Percentiles rank a stretch among this genome's conserved stretches.
phyloP scores from a whole-genome alignment of 1,140 invertebrate genomes.

The Hesperophylax magnus region DNA sequence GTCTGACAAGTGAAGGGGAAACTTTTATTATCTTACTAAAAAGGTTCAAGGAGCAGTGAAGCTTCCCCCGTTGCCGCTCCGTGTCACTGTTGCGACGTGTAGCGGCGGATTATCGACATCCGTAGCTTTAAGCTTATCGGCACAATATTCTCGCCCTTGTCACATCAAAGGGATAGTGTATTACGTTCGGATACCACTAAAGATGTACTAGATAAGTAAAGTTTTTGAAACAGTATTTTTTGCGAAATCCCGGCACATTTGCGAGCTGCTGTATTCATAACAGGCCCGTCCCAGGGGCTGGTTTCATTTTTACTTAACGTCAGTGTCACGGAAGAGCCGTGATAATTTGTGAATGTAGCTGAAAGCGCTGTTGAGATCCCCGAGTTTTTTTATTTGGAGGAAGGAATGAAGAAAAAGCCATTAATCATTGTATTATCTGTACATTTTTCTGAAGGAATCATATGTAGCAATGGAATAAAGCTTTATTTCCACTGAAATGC shows the following conservation, averaged over 20 bases:
- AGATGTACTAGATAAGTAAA: neutral
- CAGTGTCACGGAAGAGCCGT: neutral
- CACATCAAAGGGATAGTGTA: slow-evolving; percentile 16
- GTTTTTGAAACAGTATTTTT: neutral
- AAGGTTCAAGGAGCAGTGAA: slow-evolving; percentile 7
- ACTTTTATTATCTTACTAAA: slow-evolving; percentile 41
- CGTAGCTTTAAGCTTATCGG: neutral
- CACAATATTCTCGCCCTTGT: slow-evolving; percentile 6
- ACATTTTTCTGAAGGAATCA: neutral
- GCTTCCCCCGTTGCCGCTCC: neutral
- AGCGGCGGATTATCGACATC: slow-evolving; percentile 13
- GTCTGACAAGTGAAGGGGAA: slow-evolving; percentile 32
- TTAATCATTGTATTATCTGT: slow-evolving; percentile 38
- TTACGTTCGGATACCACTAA: neutral
- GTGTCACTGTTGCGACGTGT: neutral
- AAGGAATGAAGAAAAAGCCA: neutral
- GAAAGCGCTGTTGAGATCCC: neutral
- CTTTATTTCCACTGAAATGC: slow-evolving; percentile 16
- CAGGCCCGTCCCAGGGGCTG: neutral
- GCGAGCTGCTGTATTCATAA: neutral
- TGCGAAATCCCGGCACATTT: neutral
- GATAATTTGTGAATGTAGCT: neutral
- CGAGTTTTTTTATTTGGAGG: neutral
- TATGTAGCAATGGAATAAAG: slow-evolving; percentile 11
- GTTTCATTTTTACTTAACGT: neutral